phyloP scores from a whole-genome alignment of 1,140 invertebrate genomes.

The Eurosta solidaginis region DNA sequence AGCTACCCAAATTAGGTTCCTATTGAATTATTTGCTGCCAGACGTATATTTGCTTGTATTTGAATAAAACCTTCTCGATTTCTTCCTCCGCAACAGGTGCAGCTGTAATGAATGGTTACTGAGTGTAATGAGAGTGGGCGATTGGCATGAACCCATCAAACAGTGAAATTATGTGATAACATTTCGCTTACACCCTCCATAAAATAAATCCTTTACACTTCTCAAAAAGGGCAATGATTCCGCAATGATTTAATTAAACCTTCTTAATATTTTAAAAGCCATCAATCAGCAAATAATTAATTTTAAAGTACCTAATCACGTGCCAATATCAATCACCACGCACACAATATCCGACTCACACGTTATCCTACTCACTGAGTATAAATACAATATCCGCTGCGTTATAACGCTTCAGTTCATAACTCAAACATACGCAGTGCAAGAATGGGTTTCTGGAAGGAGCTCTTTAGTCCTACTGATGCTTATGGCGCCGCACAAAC shows the following conservation, averaged over 20 bases:
- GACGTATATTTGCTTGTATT: too few species aligned
- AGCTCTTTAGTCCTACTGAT: slow-evolving; percentile 46
- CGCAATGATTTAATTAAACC: not conserved
- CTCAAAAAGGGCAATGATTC: not conserved
- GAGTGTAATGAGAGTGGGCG: too few species aligned
- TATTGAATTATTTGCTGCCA: too few species aligned
- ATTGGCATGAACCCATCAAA: too few species aligned
- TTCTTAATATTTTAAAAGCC: not conserved
- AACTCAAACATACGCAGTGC: not conserved
- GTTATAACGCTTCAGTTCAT: not conserved
- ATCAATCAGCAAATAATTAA: slow-evolving; percentile 15
- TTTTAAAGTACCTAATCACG: not conserved
- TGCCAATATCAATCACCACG: not conserved
- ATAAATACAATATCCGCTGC: not conserved
- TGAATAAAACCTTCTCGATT: too few species aligned
- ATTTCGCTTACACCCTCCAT: too few species aligned
- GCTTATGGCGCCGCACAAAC: slow-evolving; percentile 48
- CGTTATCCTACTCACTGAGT: not conserved
- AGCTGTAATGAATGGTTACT: too few species aligned
- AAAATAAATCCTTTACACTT: too few species aligned
- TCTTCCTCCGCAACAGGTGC: too few species aligned
- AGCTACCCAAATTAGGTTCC: too few species aligned
- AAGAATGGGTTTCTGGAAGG: not conserved
- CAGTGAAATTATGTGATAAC: too few species aligned
- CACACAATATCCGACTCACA: not conserved